A percentile compares a stretch with the other conserved stretches of the same genome.
Evolutionary conservation across 2,888 invertebrate species (phyloP).

Genomic region (Stenichneumon culpator): DNA sequence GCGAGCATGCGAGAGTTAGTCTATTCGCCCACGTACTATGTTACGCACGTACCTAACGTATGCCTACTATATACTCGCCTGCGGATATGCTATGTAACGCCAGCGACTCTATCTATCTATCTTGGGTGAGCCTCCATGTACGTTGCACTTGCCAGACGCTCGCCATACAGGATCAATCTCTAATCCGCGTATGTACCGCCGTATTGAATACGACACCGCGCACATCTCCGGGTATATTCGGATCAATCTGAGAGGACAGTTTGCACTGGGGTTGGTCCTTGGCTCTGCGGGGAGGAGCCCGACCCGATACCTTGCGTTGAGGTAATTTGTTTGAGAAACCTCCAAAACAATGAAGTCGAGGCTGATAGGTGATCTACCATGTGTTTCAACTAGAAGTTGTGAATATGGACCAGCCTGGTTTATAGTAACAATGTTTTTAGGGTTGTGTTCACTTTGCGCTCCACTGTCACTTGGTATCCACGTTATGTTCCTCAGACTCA

Average conservation of each 20-base stretch:
- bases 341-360: not conserved
- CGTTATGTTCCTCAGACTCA: not conserved
- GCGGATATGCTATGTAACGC: constrained; percentile 2
- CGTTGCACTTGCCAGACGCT: constrained; percentile 20
- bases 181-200: constrained; percentile 4
- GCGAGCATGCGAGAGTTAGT: constrained; percentile 45
- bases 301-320: not conserved
- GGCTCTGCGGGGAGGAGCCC: not conserved
- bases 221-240: not conserved
- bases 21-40: constrained; percentile 47
- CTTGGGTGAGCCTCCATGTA: not conserved
- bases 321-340: not conserved
- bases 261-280: not conserved
- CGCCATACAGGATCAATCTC: constrained; percentile 26
- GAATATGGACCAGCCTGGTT: too few species aligned
- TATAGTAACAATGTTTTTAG: too few species aligned
- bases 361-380: not conserved
- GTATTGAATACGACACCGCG: not conserved
- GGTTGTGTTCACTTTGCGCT: not conserved
- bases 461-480: not conserved
- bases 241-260: not conserved
- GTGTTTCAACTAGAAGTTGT: not conserved
- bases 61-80: constrained; percentile 22
- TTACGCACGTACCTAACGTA: constrained; percentile 43
- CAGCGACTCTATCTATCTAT: not conserved